phyloP scores from a whole-genome alignment of 2,113 vertebrate genomes.

The Rhinolophus ferrumequinum region DNA sequence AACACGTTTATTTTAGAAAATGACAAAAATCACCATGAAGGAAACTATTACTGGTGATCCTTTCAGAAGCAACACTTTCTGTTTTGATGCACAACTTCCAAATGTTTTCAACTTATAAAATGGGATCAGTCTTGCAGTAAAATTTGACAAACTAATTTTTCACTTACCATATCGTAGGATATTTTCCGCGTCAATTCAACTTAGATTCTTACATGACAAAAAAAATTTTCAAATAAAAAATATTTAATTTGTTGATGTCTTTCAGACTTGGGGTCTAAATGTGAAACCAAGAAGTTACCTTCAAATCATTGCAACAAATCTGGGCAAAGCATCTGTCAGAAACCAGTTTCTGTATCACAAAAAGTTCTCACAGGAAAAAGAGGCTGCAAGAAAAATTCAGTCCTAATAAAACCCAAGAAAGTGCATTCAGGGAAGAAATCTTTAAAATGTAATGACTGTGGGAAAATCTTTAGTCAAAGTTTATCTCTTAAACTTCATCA shows the following conservation, averaged over 20 bases:
- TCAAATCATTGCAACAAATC: neutral
- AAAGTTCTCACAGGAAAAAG: slow-evolving; percentile 7
- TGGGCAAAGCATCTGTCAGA: slow-evolving; percentile 8
- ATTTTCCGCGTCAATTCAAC: neutral
- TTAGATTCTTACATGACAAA: neutral
- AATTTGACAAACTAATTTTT: neutral
- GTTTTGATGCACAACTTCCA: neutral
- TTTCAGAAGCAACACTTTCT: neutral
- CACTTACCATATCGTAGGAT: neutral
- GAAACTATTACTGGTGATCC: neutral
- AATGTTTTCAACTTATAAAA: neutral
- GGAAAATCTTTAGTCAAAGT: slow-evolving; percentile 51
- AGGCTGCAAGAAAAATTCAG: neutral
- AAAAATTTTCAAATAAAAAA: neutral
- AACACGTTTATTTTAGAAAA: neutral
- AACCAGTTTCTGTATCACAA: slow-evolving; percentile 11
- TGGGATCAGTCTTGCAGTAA: neutral
- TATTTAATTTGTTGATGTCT: slow-evolving; percentile 54
- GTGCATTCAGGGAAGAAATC: slow-evolving; percentile 8
- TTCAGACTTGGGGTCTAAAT: slow-evolving; percentile 64
- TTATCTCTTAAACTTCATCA: slow-evolving; percentile 58
- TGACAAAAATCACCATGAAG: neutral
- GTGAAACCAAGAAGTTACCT: slow-evolving; percentile 53
- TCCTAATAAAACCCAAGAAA: neutral
- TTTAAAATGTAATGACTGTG: slow-evolving; percentile 58